Evolutionary conservation across 1,140 invertebrate species (phyloP).

Genomic region (Musca vetustissima): DNA sequence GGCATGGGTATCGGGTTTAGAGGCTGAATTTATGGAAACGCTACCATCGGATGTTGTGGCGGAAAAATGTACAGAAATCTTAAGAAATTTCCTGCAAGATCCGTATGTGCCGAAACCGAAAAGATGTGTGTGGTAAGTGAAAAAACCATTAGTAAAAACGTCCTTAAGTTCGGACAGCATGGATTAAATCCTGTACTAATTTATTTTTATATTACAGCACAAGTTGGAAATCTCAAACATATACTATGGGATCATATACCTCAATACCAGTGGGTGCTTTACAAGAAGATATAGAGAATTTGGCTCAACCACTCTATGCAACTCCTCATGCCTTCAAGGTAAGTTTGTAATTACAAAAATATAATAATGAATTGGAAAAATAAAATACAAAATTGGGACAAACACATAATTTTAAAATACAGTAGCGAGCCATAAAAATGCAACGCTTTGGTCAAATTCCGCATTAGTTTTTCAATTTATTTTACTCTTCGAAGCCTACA

Average conservation of each 20-base stretch:
- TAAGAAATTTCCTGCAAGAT: constrained; percentile 81
- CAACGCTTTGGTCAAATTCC: too few species aligned
- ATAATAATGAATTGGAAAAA: too few species aligned
- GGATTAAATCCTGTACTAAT: not conserved
- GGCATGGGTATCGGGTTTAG: constrained; percentile 84
- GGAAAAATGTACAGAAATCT: constrained; percentile 75
- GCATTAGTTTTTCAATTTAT: too few species aligned
- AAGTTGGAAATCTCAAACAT: constrained; percentile 81
- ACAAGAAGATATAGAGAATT: constrained; percentile 79
- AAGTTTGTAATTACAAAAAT: constrained; percentile 8
- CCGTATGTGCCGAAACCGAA: constrained; percentile 83
- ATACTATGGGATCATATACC: constrained; percentile 86
- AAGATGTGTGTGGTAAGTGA: constrained; percentile 73
- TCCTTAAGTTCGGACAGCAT: too few species aligned
- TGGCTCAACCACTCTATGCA: constrained; percentile 75
- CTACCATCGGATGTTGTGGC: constrained; percentile 70
- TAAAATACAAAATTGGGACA: too few species aligned
- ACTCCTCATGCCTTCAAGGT: constrained; percentile 69
- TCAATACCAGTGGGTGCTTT: constrained; percentile 81
- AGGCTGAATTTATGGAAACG: constrained; percentile 84
- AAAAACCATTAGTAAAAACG: too few species aligned
- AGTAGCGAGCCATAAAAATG: too few species aligned
- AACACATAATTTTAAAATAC: too few species aligned
- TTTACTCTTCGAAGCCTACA: too few species aligned
- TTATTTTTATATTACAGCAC: constrained; percentile 62